These are phyloP conservation scores for Diacarnus erythraeanus DNA, from an alignment of 37 sponge, comb jelly and placozoan genomes.

Conservation along the genomic window DNA sequence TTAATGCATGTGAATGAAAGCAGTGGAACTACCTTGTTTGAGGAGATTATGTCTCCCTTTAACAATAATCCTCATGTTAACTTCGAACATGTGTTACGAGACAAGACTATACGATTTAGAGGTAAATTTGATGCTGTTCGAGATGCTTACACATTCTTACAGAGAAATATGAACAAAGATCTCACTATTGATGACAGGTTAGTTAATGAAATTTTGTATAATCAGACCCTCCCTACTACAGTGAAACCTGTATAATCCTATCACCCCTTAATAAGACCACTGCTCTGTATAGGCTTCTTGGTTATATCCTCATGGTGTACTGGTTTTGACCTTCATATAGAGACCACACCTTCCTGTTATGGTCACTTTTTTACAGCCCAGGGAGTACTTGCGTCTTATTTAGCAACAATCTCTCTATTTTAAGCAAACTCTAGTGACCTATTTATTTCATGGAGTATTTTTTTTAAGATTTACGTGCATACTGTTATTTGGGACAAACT, in stretches of 20 bases:
- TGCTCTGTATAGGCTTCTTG: no score
- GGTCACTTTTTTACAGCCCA: no score
- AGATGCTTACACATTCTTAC: slow-evolving; percentile 27
- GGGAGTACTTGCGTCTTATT: no score
- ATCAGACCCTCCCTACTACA: background rate
- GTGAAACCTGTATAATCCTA: background rate
- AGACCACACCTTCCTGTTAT: no score
- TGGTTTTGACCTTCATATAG: no score
- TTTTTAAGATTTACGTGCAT: no score
- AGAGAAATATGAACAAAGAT: slow-evolving; percentile 22
- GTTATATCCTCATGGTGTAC: no score
- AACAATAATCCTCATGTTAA: slow-evolving; percentile 54
- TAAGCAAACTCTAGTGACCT: no score
- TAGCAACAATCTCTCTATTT: no score
- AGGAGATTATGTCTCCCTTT: slow-evolving; percentile 39
- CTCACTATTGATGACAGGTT: slow-evolving; percentile 41
- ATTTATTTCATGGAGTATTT: no score
- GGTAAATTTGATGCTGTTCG: slow-evolving; percentile 46
- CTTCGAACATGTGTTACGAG: slow-evolving; percentile 10
- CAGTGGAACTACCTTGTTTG: slow-evolving; percentile 25
- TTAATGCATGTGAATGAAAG: slow-evolving; percentile 22
- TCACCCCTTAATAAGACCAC: no score
- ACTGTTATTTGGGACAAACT: no score
- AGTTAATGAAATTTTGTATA: background rate
- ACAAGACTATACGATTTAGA: slow-evolving; percentile 11